Evolutionary conservation across 2,113 vertebrate species (phyloP), one percentile per base, ranked within the genome.

Genomic region (Rallus limicola): DNA sequence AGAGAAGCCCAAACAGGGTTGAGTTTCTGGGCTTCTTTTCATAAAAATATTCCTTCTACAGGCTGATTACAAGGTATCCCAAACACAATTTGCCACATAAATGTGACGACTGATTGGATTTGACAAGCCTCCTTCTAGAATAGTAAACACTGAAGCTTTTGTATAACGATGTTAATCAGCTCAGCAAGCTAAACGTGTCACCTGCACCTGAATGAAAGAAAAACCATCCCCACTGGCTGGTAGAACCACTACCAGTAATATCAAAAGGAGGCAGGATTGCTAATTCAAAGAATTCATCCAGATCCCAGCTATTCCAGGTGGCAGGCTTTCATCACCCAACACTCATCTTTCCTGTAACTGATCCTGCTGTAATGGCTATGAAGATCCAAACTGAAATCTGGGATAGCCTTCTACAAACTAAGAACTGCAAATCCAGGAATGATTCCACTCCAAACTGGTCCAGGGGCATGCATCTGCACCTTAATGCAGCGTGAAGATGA

Each of bases 61-160:
- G 40, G 31, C 42, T 87, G 33, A 85, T 86, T 81, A 63, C 5
- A 16, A 29, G 38, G 52, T 55, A 93, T 18, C 71, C 53, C 76
- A 68, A 95, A 82, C 48, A 33, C 38, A 58, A 69, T 86, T 76
- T 88, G 82, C 65, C 86, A 83, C 16, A 1, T 55, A 93, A 90
- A 92, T 86, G 83, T 33, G 96, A 87, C 33, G 64, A 96, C 59
- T 77, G 85, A 82, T 92, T 93, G 77, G 64, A 91, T 88, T 87
- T 95, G 86, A 96, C 83, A 90, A 83, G 74, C 34, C 79, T 93
- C 81, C 31, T 93, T 82, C 87, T 89, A 92, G 71, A 89, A 70
- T 26, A 76, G 87, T 85, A 92, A 95, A 91, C 84, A 94, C 63
- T n/a, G 67, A 86, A 90, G 85, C 85, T 69, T 85, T 94, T 92